Base-by-base conservation (phyloP, 2,113 vertebrate species). In the Formicarius rufipectus region DNA sequence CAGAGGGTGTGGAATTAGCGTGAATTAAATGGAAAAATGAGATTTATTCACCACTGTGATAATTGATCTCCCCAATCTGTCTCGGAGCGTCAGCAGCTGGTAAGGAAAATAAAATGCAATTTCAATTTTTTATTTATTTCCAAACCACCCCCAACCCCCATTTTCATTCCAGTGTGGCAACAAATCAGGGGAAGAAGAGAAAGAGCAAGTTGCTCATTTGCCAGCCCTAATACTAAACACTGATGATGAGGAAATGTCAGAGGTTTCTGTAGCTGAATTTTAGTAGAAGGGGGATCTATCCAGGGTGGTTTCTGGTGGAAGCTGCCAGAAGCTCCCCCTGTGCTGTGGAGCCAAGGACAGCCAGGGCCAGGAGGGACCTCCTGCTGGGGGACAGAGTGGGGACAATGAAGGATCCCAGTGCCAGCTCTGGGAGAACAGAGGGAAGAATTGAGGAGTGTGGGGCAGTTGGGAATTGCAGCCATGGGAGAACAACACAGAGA, bases 1-100 rank as follows among this genome's bases (percentile, higher is more conserved):
- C 97, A 97, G 97, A 97, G 97, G 97, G 97, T 97, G 97, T 95
- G 94, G 97, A 98, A 98, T 98, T 98, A 98, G 97, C n/a, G 77
- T 98, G 96, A 98, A 97, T 98, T 97, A 98, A 98, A 98, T 97
- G 98, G 98, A 98, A 98, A 98, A 98, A 98, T 98, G 97, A 98
- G 97, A 98, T 98, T 98, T 97, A 98, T 97, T 98, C 98, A 98
- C 98, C 37, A 91, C 98, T 98, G 97, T 97, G 97, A 98, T 98
- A 98, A 98, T 97, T 98, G 98, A 98, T 98, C 97, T 98, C 97
- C 97, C 97, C 97, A 98, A 97, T 98, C 96, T 98, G 97, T 97
- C 97, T 98, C 82, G 1, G 91, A 97, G 97, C 98, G 94, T 97
- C 97, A 98, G 98, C 98, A 98, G 98, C 98, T 98, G 97, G 94